Conservation (phyloP, 2,113 vertebrate genomes). For the Myiozetetes cayanensis region DNA sequence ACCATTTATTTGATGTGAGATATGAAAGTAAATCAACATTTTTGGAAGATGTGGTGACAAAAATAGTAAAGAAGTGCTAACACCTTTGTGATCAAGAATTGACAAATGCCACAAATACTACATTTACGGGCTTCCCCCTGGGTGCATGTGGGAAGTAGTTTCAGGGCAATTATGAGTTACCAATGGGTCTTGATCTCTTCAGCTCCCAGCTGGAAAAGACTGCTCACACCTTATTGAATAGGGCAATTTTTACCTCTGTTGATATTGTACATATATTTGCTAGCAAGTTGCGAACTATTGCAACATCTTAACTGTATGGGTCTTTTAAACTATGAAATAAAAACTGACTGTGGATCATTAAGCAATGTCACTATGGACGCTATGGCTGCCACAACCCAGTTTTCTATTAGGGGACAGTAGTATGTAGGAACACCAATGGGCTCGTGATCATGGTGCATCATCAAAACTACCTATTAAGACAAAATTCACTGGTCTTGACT, state of each 20-base stretch:
- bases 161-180: neutral
- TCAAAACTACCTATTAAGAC: neutral
- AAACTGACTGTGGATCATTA: neutral
- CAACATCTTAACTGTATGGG: neutral
- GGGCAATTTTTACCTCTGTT: neutral
- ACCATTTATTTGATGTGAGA: neutral
- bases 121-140: neutral
- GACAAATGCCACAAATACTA: neutral
- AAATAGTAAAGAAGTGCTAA: neutral
- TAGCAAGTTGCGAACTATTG: neutral
- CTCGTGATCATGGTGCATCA: neutral
- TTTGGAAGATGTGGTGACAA: neutral
- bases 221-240: neutral
- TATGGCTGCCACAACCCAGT: neutral
- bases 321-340: neutral
- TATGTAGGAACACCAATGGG: neutral
- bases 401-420: neutral
- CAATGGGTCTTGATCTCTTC: neutral
- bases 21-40: neutral
- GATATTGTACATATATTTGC: neutral
- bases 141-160: neutral
- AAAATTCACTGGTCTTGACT: neutral
- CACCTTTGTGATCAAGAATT: neutral
- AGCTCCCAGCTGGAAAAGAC: neutral
- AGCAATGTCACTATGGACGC: neutral